phyloP scores from a whole-genome alignment of 2,888 invertebrate species.

The Dexiosoma caninum region DNA sequence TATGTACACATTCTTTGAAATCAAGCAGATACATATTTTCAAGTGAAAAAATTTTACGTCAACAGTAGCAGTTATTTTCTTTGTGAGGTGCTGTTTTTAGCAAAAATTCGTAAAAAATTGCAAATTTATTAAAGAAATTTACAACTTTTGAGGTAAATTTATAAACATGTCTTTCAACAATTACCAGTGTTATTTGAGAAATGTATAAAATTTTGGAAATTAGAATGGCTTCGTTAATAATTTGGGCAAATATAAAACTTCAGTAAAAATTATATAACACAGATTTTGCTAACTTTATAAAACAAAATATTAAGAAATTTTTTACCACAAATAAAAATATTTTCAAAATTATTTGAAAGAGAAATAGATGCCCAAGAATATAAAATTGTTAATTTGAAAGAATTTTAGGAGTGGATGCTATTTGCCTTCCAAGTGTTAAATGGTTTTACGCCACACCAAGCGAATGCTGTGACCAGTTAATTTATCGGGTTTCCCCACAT shows the following conservation, averaged over 20 bases:
- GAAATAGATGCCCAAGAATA: too few relatives aligned
- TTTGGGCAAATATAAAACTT: background rate
- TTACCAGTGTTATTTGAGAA: background rate
- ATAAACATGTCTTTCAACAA: constrained; percentile 16
- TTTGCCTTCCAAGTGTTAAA: too few relatives aligned
- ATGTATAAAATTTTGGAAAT: background rate
- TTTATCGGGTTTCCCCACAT: too few relatives aligned
- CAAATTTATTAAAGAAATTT: constrained; percentile 76
- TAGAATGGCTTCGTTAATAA: background rate
- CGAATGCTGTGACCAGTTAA: too few relatives aligned
- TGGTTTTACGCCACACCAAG: too few relatives aligned
- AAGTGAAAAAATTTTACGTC: constrained; percentile 51
- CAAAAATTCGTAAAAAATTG: constrained; percentile 74
- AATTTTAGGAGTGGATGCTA: too few relatives aligned
- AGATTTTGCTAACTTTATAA: background rate
- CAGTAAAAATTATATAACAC: background rate
- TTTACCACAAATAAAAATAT: too few relatives aligned
- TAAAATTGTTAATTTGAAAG: too few relatives aligned
- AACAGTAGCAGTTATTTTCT: constrained; percentile 66
- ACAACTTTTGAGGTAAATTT: constrained; percentile 75
- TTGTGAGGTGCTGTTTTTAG: constrained; percentile 69
- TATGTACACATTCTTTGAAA: constrained; percentile 61
- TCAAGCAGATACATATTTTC: constrained; percentile 42
- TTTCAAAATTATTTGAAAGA: too few relatives aligned
- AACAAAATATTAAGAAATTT: background rate